Evolutionary conservation across 2,888 invertebrate species (phyloP).

Genomic region (Nasonovia ribisnigri): DNA sequence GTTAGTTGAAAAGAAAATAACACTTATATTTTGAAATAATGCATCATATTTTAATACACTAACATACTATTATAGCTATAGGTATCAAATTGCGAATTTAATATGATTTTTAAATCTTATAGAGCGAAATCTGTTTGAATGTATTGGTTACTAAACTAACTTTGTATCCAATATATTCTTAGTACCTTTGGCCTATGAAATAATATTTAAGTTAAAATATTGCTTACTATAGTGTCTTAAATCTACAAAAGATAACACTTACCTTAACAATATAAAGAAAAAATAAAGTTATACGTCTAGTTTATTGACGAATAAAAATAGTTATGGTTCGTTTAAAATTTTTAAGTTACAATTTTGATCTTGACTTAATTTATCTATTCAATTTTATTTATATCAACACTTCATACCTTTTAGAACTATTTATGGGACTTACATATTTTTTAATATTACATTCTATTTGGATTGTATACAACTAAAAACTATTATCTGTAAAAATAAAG

Average conservation of each 20-base stretch:
- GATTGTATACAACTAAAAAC: background rate
- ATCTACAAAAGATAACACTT: background rate
- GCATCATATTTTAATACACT: background rate
- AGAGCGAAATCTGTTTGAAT: background rate
- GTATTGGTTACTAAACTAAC: background rate
- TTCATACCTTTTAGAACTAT: background rate
- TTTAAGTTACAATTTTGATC: background rate
- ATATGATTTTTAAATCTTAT: background rate
- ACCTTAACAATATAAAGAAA: background rate
- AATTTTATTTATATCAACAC: background rate
- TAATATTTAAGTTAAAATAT: background rate
- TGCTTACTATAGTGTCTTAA: background rate
- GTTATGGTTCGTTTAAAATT: background rate
- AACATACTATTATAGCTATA: background rate
- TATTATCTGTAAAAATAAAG: background rate
- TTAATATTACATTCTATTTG: background rate
- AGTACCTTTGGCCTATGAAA: background rate
- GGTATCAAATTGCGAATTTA: background rate
- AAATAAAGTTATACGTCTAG: too few relatives aligned
- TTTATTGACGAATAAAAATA: background rate
- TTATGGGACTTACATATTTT: background rate
- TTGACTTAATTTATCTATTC: background rate
- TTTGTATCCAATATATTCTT: background rate
- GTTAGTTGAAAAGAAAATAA: background rate
- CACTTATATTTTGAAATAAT: background rate